A percentile compares a stretch with the other conserved stretches of the same genome.
These are phyloP conservation scores for Diglossa cyanea DNA, from an alignment of 2,797 vertebrate genomes.

Conservation along the genomic window DNA sequence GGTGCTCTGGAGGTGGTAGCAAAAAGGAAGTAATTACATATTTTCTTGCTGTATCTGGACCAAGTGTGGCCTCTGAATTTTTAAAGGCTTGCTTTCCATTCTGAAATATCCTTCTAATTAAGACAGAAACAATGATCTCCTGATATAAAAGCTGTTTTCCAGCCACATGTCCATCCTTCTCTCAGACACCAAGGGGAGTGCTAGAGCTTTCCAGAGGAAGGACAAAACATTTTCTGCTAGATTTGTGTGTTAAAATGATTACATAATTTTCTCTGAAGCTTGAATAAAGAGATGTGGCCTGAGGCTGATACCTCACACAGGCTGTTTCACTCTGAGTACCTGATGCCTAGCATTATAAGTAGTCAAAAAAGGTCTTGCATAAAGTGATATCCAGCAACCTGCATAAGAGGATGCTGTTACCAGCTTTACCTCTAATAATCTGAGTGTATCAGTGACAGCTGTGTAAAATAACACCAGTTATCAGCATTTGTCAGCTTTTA, in stretches of 20 bases:
- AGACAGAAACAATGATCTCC: neutral
- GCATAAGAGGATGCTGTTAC: neutral
- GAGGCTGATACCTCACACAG: neutral
- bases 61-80: neutral
- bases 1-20: neutral
- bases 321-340: neutral
- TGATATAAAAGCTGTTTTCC: neutral
- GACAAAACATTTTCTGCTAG: neutral
- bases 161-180: neutral
- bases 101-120: neutral
- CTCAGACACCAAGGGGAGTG: slow-evolving; percentile 33
- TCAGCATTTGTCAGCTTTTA: neutral
- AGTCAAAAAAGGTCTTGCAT: neutral
- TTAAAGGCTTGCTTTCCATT: neutral
- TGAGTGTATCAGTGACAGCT: neutral
- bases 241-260: neutral
- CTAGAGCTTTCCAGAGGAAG: slow-evolving; percentile 24
- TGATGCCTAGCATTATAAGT: neutral
- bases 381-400: neutral
- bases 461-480: neutral
- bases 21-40: neutral
- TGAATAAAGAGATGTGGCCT: neutral
- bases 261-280: neutral
- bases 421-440: neutral
- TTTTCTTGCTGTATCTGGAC: neutral